Percentiles rank a stretch among this genome's conserved stretches.
Evolutionary conservation across 2,113 vertebrate genomes (phyloP).

Genomic region (Raja brachyura): DNA sequence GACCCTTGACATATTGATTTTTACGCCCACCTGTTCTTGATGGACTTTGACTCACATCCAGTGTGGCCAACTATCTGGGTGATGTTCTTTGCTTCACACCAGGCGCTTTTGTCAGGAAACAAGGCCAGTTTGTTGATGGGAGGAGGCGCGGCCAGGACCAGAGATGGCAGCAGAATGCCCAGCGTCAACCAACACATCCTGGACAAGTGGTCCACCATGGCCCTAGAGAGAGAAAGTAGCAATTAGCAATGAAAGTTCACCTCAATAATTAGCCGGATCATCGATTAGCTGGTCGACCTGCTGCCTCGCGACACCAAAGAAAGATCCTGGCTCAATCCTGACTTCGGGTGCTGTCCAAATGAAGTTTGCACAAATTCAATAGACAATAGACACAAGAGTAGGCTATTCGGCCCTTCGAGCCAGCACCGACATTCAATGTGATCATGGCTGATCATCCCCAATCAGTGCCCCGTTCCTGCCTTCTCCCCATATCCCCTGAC

Average conservation of each 20-base stretch:
- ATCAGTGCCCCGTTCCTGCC: too few species aligned
- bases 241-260: background rate
- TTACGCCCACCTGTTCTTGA: conserved; percentile 84
- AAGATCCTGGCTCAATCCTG: too few species aligned
- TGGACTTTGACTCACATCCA: conserved; percentile 88
- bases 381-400: too few species aligned
- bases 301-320: too few species aligned
- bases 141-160: conserved; percentile 73
- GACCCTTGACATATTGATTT: background rate
- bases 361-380: too few species aligned
- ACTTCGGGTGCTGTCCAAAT: too few species aligned
- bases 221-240: conserved; percentile 47
- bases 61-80: conserved; percentile 97
- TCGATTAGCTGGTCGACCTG: too few species aligned
- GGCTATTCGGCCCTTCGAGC: too few species aligned
- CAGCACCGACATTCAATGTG: too few species aligned
- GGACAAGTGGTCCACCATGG: conserved; percentile 46
- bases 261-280: background rate
- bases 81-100: conserved; percentile 99
- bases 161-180: conserved; percentile 59
- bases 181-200: conserved; percentile 58
- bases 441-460: too few species aligned
- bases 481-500: too few species aligned
- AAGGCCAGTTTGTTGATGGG: conserved; percentile 94
- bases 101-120: conserved; percentile 97